Base-by-base conservation (phyloP, 53 echinoderm and acorn worm species). In the Hippasteria phrygiana region DNA sequence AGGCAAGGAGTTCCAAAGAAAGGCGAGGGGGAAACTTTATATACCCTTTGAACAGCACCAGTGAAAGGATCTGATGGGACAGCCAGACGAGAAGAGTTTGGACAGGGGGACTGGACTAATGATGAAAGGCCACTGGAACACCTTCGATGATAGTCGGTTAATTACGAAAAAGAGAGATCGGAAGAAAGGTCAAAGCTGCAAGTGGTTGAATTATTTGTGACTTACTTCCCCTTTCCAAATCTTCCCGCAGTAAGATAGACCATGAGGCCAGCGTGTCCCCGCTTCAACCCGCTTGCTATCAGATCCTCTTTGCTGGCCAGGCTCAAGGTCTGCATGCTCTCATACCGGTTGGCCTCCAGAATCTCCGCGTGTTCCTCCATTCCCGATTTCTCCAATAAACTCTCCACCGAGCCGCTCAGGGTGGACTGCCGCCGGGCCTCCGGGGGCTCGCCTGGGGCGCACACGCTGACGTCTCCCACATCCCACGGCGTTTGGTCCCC, bases 251-350 rank as follows among this genome's bases (percentile, higher is more conserved):
- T 63, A 12, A 80, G 63, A n/a, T 85, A 71, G 11, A 69, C 42
- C 32, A 85, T 32, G 6, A 85, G 71, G 39, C 86, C 53, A 48
- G 86, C 86, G 39, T 85, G 86, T 1, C 86, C 86, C 28, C 71
- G 70, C 53, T 50, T 71, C 70, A 85, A 20, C 24, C 71, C 86
- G 72, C 86, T 71, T 13, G 48, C 72, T 22, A 71, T 69, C 34
- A 85, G 71, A 27, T 85, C 86, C 20, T 85, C 86, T 48, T 85
- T 85, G 86, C 50, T 85, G 4, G 86, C 86, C 28, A 85, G 70
- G 14, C 71, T 47, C 50, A 85, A 32, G 33, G 35, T 54, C 10
- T 4, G 34, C 69, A 71, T 85, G 22, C 50, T 43, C 8, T 85
- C 86, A n/a, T 85, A 85, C 1, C 86, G 71, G 37, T 85, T 85